Base-by-base conservation (phyloP, 2,797 vertebrate species). In the Phataginus tricuspis region DNA sequence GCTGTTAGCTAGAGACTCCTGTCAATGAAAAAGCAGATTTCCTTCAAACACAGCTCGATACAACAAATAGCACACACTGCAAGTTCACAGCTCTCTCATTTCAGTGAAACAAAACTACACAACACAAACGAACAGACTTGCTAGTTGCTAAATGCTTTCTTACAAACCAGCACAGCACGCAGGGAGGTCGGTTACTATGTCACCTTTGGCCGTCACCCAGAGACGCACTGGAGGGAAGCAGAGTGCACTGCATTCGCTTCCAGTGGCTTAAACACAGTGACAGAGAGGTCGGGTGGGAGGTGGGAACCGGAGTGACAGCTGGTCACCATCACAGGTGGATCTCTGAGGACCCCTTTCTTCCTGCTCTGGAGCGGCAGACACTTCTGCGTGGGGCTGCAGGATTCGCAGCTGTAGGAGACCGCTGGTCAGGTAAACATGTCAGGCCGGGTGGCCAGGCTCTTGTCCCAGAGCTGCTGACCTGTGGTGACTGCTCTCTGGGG, bases 1-100 rank as follows among this genome's bases (percentile, higher is more conserved):
- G 99, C 99, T 99, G 99, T 99, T 99, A 99, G 99, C 98, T 98
- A 98, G 99, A 99, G 99, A 99, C 98, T 98, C 98, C 98, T 98
- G 98, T 98, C 98, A 98, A 98, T 98, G 98, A 98, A 99, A 91
- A 99, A 99, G 99, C 98, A 98, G 98, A 97, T 97, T 99, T 98
- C 98, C 98, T 98, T 98, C 98, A 98, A 99, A 99, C 97, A 98
- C 12, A 94, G 99, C 98, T 98, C 98, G 63, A 98, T 98, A 98
- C 95, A 94, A 98, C 98, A 98, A 98, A 98, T 84, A 98, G 98
- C 92, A 68, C 96, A 95, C 68, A 71, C 94, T 63, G 96, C 97
- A 98, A 97, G 98, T 98, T 96, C 98, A 98, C 95, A 98, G 98
- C 97, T 97, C 97, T 96, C 97, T 98, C 98, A 97, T 98, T 96